phyloP scores from a whole-genome alignment of 2,113 vertebrate genomes.

The Struthio camelus region DNA sequence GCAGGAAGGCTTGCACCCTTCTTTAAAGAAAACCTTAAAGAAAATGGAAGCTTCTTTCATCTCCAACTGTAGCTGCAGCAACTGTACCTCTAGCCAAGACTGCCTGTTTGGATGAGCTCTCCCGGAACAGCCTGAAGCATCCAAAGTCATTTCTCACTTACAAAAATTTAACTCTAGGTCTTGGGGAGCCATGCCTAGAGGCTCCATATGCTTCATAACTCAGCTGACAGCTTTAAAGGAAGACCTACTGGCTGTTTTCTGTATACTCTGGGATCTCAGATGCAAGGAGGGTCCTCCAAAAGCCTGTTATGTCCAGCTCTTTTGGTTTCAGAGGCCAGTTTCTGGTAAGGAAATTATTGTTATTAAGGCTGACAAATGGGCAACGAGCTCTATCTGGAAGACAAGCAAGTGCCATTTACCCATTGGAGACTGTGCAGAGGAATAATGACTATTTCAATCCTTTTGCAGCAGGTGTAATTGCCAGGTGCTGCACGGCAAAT shows the following conservation, averaged over 20 bases:
- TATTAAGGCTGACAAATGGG: not conserved
- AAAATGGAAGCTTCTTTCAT: not conserved
- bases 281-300: not conserved
- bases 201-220: no score
- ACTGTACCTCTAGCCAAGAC: not conserved
- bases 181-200: not conserved
- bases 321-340: slow-evolving; percentile 26
- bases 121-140: not conserved
- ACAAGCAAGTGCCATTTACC: not conserved
- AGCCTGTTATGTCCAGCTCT: not conserved
- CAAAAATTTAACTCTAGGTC: not conserved
- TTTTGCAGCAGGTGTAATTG: not conserved
- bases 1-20: not conserved
- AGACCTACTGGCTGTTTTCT: not conserved
- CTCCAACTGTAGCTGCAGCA: no score
- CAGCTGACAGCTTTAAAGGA: not conserved
- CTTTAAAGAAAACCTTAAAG: not conserved
- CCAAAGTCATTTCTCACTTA: not conserved
- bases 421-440: not conserved
- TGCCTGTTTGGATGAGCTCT: not conserved
- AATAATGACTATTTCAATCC: not conserved
- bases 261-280: not conserved
- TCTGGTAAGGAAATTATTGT: not conserved
- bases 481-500: not conserved
- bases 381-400: slow-evolving; percentile 1